Evolutionary conservation across 2,888 invertebrate genomes (phyloP), one percentile per base, ranked within the genome.

Genomic region (Endomychus coccineus): DNA sequence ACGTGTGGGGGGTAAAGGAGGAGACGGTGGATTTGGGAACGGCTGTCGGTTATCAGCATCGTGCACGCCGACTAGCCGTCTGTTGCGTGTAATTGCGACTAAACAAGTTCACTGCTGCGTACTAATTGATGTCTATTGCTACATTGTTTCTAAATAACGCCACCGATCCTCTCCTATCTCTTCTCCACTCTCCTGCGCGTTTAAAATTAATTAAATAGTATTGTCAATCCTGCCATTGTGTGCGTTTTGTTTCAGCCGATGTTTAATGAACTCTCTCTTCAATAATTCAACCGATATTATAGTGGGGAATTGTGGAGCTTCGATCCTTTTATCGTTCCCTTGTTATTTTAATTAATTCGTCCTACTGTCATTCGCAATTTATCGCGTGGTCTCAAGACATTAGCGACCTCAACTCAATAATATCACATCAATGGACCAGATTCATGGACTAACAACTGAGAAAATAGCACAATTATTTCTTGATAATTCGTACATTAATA

Each of bases 41-140:
- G 36, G 39, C 34, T 39, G 33, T 24, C 35, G 40, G 52, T 62
- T 62, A 62, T 62, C 62, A 62, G 61, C 53, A 56, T 48, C 52
- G 56, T 56, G 61, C 62, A 62, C 58, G 52, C 60, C 49, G 52
- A 54, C 49, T 52, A 55, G 56, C 57, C 61, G 58, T 59, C 59
- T 60, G 62, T 59, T 62, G 64, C 64, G 64, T 64, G 61, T 64
- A 64, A 64, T 64, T 64, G 62, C 57, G 58, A 63, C 64, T 61
- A 63, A 64, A 64, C 64, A 64, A 64, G 63, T 63, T 59, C 64
- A 64, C 52, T 58, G 61, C 62, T 60, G 64, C 64, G 64, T 61
- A 61, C 62, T 64, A 64, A 64, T 64, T 64, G 64, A 62, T 59
- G 63, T 58, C 62, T 62, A 63, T 64, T 62, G 62, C 63, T 58